Conservation (phyloP, 2,888 invertebrate species). For the Therioaphis trifolii region DNA sequence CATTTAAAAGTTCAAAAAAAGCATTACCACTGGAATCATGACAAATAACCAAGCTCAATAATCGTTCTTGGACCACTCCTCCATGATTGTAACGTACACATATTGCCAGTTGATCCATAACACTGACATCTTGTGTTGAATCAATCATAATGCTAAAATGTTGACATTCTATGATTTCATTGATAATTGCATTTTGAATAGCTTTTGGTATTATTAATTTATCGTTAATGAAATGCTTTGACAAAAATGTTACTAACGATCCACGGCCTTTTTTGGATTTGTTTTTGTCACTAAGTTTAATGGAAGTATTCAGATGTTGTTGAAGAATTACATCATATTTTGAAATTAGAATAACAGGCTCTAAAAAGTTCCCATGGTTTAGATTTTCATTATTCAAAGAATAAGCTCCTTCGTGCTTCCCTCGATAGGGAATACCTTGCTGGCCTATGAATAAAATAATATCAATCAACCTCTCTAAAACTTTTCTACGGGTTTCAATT, state of each 20-base stretch:
- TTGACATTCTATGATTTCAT: conserved; percentile 1
- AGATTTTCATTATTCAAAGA: not conserved
- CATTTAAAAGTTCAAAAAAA: conserved; percentile 10
- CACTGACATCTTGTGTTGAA: conserved; percentile 63
- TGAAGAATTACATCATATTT: conserved; percentile 28
- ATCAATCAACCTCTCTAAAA: conserved; percentile 19
- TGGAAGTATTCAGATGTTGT: not conserved
- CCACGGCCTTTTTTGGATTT: conserved; percentile 20
- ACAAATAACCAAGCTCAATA: conserved; percentile 51
- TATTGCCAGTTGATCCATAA: conserved; percentile 63
- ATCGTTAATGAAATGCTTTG: conserved; percentile 24
- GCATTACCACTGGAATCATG: conserved; percentile 46
- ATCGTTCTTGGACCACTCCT: conserved; percentile 56
- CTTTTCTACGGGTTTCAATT: conserved; percentile 18
- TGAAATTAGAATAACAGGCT: conserved; percentile 2
- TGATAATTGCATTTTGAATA: not conserved
- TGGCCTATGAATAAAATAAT: conserved; percentile 19
- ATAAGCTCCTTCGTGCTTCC: conserved; percentile 3
- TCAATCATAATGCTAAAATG: conserved; percentile 62
- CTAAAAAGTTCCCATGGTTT: conserved; percentile 36
- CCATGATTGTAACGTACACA: conserved; percentile 59
- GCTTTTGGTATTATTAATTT: conserved; percentile 7
- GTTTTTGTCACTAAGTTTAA: conserved; percentile 13
- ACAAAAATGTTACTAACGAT: conserved; percentile 26
- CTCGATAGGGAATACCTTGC: conserved; percentile 27